Base-by-base conservation (phyloP, 2,888 invertebrate species). In the Lampropteryx suffumata region DNA sequence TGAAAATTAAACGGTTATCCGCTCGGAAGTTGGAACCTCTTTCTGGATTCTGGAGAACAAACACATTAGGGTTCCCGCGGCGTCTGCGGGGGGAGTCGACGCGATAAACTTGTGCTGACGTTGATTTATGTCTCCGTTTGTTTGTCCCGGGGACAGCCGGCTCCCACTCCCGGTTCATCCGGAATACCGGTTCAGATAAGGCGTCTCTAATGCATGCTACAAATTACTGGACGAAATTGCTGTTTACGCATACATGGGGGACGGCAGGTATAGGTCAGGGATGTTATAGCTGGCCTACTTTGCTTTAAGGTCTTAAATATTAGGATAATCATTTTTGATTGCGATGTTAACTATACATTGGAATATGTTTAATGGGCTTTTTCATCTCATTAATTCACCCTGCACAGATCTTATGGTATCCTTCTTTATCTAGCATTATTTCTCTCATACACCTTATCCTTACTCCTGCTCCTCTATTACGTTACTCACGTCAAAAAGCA, bases 111-210 rank as follows among this genome's bases (percentile, higher is more conserved):
- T 72, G 69, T 72, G 73, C 71, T 82, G 89, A 88, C 89, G 69
- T 87, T 88, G 89, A 89, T 89, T 88, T 88, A 89, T 88, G 83
- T 82, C 79, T 79, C 73, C 75, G 83, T 84, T 87, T 85, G 85
- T 86, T 86, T 84, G 85, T 86, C 76, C 73, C 78, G 74, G 82
- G 76, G 77, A 80, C 78, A 75, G 69, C 69, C 70, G 71, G 71
- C 75, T 76, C 67, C 69, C 65, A 68, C 71, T 71, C 73, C 71
- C 72, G 76, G 75, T 73, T 79, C 77, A 73, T 76, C 76, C 73
- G 76, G 79, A 74, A 76, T 70, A 73, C 74, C 75, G 75, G 74
- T 65, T 70, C 67, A 77, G 87, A 86, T 86, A 86, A 82, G 79
- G 70, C 71, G 67, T 61, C 64, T 72, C 76, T 80, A 83, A 81